Percentiles rank a stretch among this genome's conserved stretches.
phyloP scores from a whole-genome alignment of 2,888 invertebrate genomes.

The Nomada fabriciana region DNA sequence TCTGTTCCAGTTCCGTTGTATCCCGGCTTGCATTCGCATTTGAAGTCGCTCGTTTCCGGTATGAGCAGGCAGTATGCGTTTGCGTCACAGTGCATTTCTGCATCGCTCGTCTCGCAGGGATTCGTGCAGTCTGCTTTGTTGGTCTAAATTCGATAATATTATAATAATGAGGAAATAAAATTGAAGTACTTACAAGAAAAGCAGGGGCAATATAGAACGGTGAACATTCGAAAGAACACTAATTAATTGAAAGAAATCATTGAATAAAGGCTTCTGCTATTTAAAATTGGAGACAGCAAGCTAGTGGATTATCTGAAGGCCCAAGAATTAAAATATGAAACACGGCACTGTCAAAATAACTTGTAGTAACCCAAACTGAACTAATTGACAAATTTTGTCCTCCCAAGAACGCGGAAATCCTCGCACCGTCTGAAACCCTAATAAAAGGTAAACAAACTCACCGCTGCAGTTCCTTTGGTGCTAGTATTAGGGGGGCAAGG shows the following conservation, averaged over 20 bases:
- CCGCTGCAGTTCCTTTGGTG: conserved; percentile 92
- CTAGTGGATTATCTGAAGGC: no score
- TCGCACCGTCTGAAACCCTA: no score
- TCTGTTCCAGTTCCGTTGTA: conserved; percentile 94
- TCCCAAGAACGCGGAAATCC: no score
- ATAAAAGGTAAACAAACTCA: conserved; percentile 85
- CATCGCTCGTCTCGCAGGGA: conserved; percentile 94
- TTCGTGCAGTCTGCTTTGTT: conserved; percentile 94
- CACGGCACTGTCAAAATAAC: no score
- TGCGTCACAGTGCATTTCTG: conserved; percentile 93
- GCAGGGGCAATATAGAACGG: neutral
- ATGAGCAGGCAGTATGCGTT: conserved; percentile 95
- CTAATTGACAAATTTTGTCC: no score
- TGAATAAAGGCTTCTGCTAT: no score
- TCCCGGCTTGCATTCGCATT: conserved; percentile 96
- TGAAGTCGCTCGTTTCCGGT: conserved; percentile 93
- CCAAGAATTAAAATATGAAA: no score
- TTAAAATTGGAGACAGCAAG: no score
- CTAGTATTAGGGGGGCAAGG: conserved; percentile 96
- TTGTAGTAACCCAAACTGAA: no score
- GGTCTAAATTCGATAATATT: conserved; percentile 85
- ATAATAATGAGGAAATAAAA: neutral
- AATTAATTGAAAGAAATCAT: no score
- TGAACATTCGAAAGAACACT: neutral
- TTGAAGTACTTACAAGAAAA: neutral